Base-by-base conservation (phyloP, 1,140 invertebrate species). In the Chrysopa pallens region DNA sequence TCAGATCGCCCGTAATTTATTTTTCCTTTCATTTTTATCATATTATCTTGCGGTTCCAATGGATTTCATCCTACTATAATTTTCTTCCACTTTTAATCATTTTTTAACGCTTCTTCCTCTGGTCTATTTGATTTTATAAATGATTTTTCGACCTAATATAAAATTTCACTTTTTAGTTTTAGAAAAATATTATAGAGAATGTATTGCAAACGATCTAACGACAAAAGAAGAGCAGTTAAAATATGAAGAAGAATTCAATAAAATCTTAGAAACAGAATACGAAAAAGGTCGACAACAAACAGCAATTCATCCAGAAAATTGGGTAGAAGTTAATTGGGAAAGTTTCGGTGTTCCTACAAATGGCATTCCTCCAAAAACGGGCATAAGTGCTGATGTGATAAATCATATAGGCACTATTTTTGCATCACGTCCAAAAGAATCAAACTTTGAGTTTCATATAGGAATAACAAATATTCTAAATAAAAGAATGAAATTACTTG, bases 251-350 rank as follows among this genome's bases (percentile, higher is more conserved):
- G 70, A 73, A 39, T 80, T 83, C 53, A 74, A 81, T 39, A 72
- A 80, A 51, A 80, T 82, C 40, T 75, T 81, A 46, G 83, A 89
- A 51, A 69, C 77, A 29, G 83, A 85, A 29, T 89, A 81, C 47
- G 64, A 70, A 28, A 72, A 73, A 36, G 75, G 85, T 4, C 76
- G 82, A 52, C 58, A 77, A 43, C 48, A 64, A 12, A 68, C 60
- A 11, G 55, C 60, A 23, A 62, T 70, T 17, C 66, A 59, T 47
- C 66, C 69, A 8, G 55, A 70, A 50, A 81, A 88, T 54, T 92
- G 88, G 88, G 67, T 89, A 6, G 87, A 91, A 54, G 76, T 80
- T 6, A 85, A 84, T 0, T 93, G 88, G 88, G 74, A 70, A 14
- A 77, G 73, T 12, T 79, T 76, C 49, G 69, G 68, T 28, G 46